These are phyloP conservation scores for Mimumesa dahlbomi DNA, from an alignment of 2,888 invertebrate genomes.

Conservation along the genomic window DNA sequence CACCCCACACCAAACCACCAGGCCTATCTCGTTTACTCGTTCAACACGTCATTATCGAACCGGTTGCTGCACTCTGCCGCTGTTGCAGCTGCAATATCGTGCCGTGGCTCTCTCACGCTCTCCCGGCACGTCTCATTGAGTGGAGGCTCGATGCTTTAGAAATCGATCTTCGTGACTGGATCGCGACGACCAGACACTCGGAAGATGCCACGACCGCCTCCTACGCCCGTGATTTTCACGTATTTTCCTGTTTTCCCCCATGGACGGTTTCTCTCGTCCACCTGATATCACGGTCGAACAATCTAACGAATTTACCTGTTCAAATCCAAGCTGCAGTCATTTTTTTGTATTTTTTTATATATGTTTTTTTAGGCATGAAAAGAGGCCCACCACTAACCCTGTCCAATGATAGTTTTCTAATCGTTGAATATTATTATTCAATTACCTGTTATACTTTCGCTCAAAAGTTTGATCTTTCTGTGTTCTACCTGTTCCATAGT, in stretches of 20 bases:
- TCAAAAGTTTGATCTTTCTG: too few relatives aligned
- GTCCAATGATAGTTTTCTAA: too few relatives aligned
- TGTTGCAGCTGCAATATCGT: slow-evolving; percentile 58
- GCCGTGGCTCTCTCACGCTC: slow-evolving; percentile 58
- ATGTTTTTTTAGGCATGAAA: too few relatives aligned
- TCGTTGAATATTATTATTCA: too few relatives aligned
- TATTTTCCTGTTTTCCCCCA: background rate
- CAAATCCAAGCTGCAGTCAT: too few relatives aligned
- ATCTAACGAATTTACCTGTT: too few relatives aligned
- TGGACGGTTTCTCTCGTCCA: background rate
- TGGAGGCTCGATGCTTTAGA: slow-evolving; percentile 49
- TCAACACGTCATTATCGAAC: slow-evolving; percentile 66
- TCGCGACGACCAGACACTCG: slow-evolving; percentile 2
- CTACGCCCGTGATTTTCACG: slow-evolving; percentile 21
- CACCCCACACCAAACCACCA: background rate
- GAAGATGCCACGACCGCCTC: background rate
- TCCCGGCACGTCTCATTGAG: slow-evolving; percentile 58
- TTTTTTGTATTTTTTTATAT: too few relatives aligned
- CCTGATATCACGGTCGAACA: too few relatives aligned
- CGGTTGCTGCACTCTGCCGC: slow-evolving; percentile 65
- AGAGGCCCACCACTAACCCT: too few relatives aligned
- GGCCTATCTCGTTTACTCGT: slow-evolving; percentile 58
- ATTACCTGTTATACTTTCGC: too few relatives aligned
- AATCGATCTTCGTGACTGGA: slow-evolving; percentile 46
- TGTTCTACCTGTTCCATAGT: too few relatives aligned